A percentile compares a stretch with the other conserved stretches of the same genome.
phyloP scores from a whole-genome alignment of 2,113 vertebrate species.

The Caranx melampygus region DNA sequence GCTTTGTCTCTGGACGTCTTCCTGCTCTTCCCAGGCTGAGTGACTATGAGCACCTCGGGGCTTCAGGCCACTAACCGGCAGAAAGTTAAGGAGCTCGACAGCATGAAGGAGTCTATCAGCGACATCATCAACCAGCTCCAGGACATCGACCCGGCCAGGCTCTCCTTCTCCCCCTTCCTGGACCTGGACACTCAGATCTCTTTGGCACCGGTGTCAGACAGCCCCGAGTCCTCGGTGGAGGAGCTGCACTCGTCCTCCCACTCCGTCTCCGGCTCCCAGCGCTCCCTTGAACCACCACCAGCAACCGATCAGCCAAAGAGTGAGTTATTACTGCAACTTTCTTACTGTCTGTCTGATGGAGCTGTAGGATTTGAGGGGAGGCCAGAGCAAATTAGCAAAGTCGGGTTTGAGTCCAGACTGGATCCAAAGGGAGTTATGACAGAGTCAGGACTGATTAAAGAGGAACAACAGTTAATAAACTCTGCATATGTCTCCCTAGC shows the following conservation, averaged over 20 bases:
- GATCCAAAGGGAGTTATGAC: constrained; percentile 18
- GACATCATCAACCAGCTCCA: constrained; percentile 86
- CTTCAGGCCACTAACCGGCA: constrained; percentile 72
- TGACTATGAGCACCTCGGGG: constrained; percentile 81
- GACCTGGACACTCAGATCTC: constrained; percentile 87
- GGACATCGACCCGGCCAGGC: constrained; percentile 83
- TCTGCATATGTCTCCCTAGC: not conserved
- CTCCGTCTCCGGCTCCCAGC: constrained; percentile 79
- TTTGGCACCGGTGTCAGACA: constrained; percentile 85
- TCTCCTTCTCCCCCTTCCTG: constrained; percentile 86
- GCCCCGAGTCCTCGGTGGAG: constrained; percentile 85
- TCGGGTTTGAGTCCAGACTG: constrained; percentile 8
- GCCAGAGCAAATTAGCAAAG: constrained; percentile 36
- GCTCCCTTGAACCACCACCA: constrained; percentile 73
- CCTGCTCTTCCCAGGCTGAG: constrained; percentile 55
- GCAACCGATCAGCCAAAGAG: constrained; percentile 48
- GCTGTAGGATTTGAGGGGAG: constrained; percentile 38
- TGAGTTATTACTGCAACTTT: constrained; percentile 62
- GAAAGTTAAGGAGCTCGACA: constrained; percentile 82
- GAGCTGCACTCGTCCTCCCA: constrained; percentile 83
- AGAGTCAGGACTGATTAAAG: constrained; percentile 28
- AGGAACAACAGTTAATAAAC: not conserved
- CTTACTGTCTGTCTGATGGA: constrained; percentile 24
- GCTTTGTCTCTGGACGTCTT: constrained; percentile 9
- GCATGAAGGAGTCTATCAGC: constrained; percentile 84